Evolutionary conservation across 64 coral and sea anemone species (phyloP), one percentile per base, ranked within the genome.

Genomic region (Montipora efflorescens): DNA sequence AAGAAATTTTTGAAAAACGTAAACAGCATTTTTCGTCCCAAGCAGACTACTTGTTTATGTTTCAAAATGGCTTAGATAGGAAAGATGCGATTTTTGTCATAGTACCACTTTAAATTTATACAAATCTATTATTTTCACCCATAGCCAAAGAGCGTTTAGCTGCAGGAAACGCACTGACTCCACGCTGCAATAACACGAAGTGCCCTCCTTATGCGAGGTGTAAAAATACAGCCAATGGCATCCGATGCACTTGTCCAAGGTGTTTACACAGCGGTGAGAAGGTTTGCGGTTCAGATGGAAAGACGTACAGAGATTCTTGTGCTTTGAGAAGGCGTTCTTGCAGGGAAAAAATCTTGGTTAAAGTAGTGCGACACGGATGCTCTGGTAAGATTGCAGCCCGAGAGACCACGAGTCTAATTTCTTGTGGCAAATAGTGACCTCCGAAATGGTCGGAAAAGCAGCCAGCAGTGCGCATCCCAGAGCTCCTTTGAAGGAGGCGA

Each of bases 201-300:
- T 80, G 78, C 10, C 78, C 78, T 57, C 78, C 78, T 10, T 58
- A 80, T 23, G 50, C 78, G 13, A 9, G 22, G 8, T 80, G 78
- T 14, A 47, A 76, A 7, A 9, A 76, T 46, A 76, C 19, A 36
- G 51, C 22, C 52, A 76, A 8, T 80, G 50, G 21, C 0, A n/a
- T 25, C 18, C 18, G 10, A 23, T 80, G 78, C 78, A n/a, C 19
- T 19, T 80, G 78, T 80, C 49, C n/a, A 57, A 36, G 23, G 2
- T 80, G 78, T 10, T 25, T 51, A 2, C 51, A 80, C 51, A 48
- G 18, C 58, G 49, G 78, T 9, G 23, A 59, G 51, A 59, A 59
- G 52, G 78, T 80, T 53, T 80, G 78, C n/a, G 78, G 78, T 47
- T 80, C 78, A 28, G 51, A 80, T 59, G 78, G 78, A 25, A 80